Percentiles rank a stretch among this genome's conserved stretches.
Conservation (phyloP, 1,140 invertebrate species). For the Polyergus mexicanus region DNA sequence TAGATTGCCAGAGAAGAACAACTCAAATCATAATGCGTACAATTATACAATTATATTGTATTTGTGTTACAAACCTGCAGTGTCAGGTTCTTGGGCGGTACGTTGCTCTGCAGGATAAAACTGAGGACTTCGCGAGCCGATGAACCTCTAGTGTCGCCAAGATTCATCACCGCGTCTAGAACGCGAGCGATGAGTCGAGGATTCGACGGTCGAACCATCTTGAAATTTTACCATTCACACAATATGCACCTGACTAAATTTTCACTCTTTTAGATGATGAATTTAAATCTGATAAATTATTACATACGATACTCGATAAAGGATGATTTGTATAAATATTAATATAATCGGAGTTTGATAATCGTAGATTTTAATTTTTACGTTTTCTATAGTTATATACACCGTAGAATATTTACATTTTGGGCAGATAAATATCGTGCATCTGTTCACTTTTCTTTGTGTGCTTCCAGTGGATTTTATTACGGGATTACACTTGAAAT, state of each 20-base stretch:
- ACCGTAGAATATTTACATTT: background rate
- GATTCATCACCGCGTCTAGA: slow-evolving; percentile 74
- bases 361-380: background rate
- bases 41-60: too few relatives aligned
- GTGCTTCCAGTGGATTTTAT: background rate
- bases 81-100: slow-evolving; percentile 72
- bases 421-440: background rate
- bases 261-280: background rate
- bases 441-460: background rate
- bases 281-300: slow-evolving; percentile 3
- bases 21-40: background rate
- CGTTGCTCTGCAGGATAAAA: slow-evolving; percentile 67
- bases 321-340: background rate
- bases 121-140: slow-evolving; percentile 74
- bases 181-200: slow-evolving; percentile 76
- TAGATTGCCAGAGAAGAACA: background rate
- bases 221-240: slow-evolving; percentile 1
- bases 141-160: slow-evolving; percentile 73
- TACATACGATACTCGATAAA: too few relatives aligned
- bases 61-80: slow-evolving; percentile 71
- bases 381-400: background rate
- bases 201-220: slow-evolving; percentile 77
- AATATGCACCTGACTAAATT: background rate
- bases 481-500: background rate
- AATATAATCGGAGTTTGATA: background rate